These are phyloP conservation scores for Lysiphlebus fabarum DNA, from an alignment of 1,140 invertebrate genomes.

Conservation along the genomic window DNA sequence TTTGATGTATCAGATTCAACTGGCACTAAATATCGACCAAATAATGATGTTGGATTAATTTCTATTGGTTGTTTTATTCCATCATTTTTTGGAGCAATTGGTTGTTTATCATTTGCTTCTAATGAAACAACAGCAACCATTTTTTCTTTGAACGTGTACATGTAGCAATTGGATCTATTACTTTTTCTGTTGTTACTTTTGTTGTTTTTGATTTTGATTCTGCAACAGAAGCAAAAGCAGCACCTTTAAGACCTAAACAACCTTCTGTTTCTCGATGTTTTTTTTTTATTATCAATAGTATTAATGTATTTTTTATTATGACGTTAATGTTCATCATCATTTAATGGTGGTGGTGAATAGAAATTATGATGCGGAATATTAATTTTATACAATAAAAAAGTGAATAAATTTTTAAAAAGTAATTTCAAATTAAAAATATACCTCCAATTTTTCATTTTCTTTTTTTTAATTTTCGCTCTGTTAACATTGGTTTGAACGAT, in stretches of 20 bases:
- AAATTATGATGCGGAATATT: slow-evolving; percentile 45
- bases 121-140: no score
- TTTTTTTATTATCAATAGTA: slow-evolving; percentile 19
- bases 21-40: slow-evolving; percentile 26
- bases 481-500: no score
- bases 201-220: slow-evolving; percentile 4
- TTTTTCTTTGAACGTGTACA: background rate
- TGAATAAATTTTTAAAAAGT: no score
- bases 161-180: background rate
- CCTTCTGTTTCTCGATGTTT: slow-evolving; percentile 41
- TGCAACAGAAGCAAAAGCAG: slow-evolving; percentile 7
- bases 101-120: slow-evolving; percentile 14
- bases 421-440: no score
- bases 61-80: slow-evolving; percentile 34
- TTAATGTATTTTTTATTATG: slow-evolving; percentile 1
- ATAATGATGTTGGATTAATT: slow-evolving; percentile 28
- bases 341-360: slow-evolving; percentile 35
- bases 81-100: slow-evolving; percentile 35
- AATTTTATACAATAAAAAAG: no score
- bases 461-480: no score
- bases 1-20: background rate
- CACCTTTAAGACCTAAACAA: slow-evolving; percentile 35
- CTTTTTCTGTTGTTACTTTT: slow-evolving; percentile 2
- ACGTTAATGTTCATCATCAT: slow-evolving; percentile 12
- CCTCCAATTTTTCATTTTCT: no score